Percentiles rank a stretch among this genome's conserved stretches.
Conservation (phyloP, 2,888 invertebrate species). For the Listrodromus nycthemerus region DNA sequence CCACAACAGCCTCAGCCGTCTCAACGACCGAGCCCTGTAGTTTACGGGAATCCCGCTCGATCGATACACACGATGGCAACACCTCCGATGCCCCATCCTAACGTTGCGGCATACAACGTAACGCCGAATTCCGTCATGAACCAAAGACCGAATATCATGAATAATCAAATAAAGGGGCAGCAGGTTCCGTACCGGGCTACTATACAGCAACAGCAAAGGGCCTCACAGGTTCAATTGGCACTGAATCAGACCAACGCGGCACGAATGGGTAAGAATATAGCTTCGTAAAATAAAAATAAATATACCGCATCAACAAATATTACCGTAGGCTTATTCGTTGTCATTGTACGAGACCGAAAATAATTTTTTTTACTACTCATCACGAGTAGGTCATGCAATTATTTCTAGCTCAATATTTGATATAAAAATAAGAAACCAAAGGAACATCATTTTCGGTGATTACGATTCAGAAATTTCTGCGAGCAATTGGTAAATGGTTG, state of each 20-base stretch:
- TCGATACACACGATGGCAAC: constrained; percentile 81
- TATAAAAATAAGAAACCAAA: not conserved
- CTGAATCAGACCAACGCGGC: constrained; percentile 80
- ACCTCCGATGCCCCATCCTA: constrained; percentile 75
- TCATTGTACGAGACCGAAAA: not conserved
- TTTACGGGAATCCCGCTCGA: constrained; percentile 79
- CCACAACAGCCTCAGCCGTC: constrained; percentile 77
- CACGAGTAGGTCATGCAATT: not conserved
- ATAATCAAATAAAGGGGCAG: constrained; percentile 85
- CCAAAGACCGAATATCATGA: constrained; percentile 81
- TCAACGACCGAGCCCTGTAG: constrained; percentile 76
- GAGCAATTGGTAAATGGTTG: not conserved
- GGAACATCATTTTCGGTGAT: no score
- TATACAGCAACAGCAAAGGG: constrained; percentile 85
- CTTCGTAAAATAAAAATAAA: not conserved
- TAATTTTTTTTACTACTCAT: not conserved
- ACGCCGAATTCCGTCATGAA: constrained; percentile 78
- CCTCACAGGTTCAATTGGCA: constrained; percentile 78
- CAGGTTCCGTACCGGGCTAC: constrained; percentile 84
- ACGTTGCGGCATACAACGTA: constrained; percentile 78
- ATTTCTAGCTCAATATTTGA: not conserved
- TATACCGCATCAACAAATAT: not conserved
- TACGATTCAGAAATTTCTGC: not conserved
- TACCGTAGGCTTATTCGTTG: not conserved
- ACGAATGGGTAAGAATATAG: constrained; percentile 75